Evolutionary conservation across 2,113 vertebrate species (phyloP).

Genomic region (Hypocryptadius cinnamomeus): DNA sequence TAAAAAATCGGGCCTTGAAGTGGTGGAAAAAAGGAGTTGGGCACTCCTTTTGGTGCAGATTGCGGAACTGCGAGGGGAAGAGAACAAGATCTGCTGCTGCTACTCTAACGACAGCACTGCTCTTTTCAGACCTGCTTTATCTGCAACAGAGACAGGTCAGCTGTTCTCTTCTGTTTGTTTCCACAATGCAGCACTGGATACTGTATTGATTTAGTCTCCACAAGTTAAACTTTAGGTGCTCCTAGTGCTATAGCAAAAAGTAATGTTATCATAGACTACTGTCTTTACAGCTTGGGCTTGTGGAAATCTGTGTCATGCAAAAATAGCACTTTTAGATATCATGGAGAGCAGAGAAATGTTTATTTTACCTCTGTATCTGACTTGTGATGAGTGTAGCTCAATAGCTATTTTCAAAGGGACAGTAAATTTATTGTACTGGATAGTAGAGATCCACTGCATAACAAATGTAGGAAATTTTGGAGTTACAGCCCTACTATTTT

Average conservation of each 20-base stretch:
- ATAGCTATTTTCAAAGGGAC: constrained; percentile 6
- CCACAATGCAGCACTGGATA: constrained; percentile 13
- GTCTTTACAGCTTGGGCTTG: not conserved
- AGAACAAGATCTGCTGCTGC: not conserved
- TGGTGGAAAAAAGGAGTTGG: not conserved
- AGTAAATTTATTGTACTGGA: not conserved
- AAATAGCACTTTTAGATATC: not conserved
- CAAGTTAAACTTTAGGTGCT: constrained; percentile 43
- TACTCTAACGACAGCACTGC: not conserved
- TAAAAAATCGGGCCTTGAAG: not conserved
- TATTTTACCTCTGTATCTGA: constrained; percentile 13
- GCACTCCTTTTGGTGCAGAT: not conserved
- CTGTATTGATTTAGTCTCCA: constrained; percentile 48
- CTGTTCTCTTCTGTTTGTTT: constrained; percentile 22
- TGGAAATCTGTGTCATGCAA: not conserved
- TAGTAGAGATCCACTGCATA: not conserved
- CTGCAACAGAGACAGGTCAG: not conserved
- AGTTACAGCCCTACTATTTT: not conserved
- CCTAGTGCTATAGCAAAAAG: constrained; percentile 51
- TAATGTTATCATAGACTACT: constrained; percentile 17
- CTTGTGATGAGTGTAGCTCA: constrained; percentile 32
- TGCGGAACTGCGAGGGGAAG: not conserved
- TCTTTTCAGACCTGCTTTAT: not conserved
- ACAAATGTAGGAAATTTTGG: not conserved
- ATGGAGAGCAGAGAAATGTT: not conserved